Evolutionary conservation across 2,113 vertebrate genomes (phyloP).

Genomic region (Jaculus jaculus): DNA sequence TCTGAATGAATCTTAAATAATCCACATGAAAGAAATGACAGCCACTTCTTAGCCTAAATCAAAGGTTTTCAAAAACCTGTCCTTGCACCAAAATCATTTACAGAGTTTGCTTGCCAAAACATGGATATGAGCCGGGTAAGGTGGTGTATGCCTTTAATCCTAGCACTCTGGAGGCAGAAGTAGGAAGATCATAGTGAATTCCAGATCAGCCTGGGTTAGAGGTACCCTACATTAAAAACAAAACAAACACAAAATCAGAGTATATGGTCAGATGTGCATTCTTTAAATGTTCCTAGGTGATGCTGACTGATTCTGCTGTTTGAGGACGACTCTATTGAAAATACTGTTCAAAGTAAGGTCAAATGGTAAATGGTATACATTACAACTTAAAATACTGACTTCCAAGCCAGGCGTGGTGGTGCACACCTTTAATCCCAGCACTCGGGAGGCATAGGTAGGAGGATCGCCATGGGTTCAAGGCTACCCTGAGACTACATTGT

Average conservation of each 20-base stretch:
- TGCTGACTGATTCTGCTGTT: background rate
- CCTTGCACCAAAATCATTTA: background rate
- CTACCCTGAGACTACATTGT: too few relatives aligned
- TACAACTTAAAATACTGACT: background rate
- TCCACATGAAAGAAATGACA: background rate
- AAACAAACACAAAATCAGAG: too few relatives aligned
- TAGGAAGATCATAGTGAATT: too few relatives aligned
- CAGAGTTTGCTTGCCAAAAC: background rate
- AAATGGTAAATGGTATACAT: background rate
- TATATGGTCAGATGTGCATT: background rate
- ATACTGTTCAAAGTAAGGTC: background rate
- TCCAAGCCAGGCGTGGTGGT: too few relatives aligned
- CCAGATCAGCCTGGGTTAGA: too few relatives aligned
- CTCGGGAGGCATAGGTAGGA: too few relatives aligned
- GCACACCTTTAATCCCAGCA: too few relatives aligned
- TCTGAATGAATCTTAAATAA: background rate
- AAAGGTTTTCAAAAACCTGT: background rate
- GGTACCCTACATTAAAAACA: too few relatives aligned
- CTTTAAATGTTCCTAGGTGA: background rate
- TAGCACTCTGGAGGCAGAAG: too few relatives aligned
- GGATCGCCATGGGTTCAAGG: too few relatives aligned
- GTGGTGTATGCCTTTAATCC: too few relatives aligned
- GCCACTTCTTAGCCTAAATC: background rate
- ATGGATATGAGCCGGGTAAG: too few relatives aligned
- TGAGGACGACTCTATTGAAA: background rate